A percentile compares a stretch with the other conserved stretches of the same genome.
These are phyloP conservation scores for Pteromalus puparum DNA, from an alignment of 1,140 invertebrate genomes.

Conservation along the genomic window DNA sequence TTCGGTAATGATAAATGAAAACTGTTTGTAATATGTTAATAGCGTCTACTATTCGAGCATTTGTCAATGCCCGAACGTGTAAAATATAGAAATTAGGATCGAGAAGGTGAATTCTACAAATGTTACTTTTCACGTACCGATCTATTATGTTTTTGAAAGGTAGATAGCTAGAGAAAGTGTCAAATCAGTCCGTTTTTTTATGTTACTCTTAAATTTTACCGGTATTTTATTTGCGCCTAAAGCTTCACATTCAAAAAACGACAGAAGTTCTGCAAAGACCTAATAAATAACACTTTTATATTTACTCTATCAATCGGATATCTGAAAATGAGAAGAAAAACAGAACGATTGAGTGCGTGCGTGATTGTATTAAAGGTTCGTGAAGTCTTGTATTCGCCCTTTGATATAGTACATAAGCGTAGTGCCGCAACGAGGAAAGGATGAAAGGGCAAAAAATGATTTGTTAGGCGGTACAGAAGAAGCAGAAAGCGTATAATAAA, in stretches of 20 bases:
- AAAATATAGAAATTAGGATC: slow-evolving; percentile 34
- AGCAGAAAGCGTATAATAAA: slow-evolving; percentile 20
- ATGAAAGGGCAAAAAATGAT: background rate
- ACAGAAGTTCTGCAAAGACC: slow-evolving; percentile 54
- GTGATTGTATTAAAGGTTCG: slow-evolving; percentile 44
- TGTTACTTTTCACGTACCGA: background rate
- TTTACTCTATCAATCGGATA: slow-evolving; percentile 58
- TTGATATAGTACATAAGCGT: slow-evolving; percentile 53
- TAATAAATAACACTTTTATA: slow-evolving; percentile 61
- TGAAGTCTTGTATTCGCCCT: slow-evolving; percentile 38
- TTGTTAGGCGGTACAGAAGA: slow-evolving; percentile 43
- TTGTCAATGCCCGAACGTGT: slow-evolving; percentile 5
- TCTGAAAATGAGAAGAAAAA: slow-evolving; percentile 30
- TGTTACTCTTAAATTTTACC: slow-evolving; percentile 7
- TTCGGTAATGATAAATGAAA: slow-evolving; percentile 25
- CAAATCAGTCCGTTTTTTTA: background rate
- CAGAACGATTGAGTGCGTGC: slow-evolving; percentile 39
- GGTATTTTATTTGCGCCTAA: slow-evolving; percentile 20
- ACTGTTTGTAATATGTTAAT: slow-evolving; percentile 29
- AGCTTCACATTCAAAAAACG: slow-evolving; percentile 50
- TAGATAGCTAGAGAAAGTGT: background rate
- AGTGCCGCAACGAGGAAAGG: slow-evolving; percentile 55
- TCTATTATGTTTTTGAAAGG: background rate
- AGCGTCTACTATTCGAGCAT: slow-evolving; percentile 8
- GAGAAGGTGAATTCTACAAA: background rate